A percentile compares a stretch with the other conserved stretches of the same genome.
Evolutionary conservation across 2,888 invertebrate species (phyloP).

Genomic region (Epirrita christyi): DNA sequence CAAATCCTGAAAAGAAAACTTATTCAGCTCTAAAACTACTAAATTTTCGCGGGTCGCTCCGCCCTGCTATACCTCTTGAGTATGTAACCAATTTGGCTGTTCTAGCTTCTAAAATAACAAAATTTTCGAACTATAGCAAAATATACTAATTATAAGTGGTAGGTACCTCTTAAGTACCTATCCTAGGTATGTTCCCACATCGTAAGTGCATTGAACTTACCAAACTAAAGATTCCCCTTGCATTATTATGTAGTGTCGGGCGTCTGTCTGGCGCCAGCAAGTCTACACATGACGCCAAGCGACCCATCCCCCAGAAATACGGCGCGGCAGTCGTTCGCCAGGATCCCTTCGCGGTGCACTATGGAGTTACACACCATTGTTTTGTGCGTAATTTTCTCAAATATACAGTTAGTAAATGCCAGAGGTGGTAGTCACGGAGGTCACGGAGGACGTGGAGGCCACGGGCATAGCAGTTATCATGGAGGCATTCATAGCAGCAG

Average conservation of each 20-base stretch:
- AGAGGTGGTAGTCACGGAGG: constrained; percentile 55
- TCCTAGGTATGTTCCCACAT: background rate
- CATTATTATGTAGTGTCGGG: constrained; percentile 41
- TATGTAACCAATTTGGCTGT: too few relatives aligned
- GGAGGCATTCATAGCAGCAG: constrained; percentile 18
- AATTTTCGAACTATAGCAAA: too few relatives aligned
- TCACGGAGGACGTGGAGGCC: constrained; percentile 44
- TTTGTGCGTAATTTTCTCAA: constrained; percentile 45
- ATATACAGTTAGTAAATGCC: constrained; percentile 47
- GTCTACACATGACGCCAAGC: constrained; percentile 65
- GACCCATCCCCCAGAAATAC: constrained; percentile 50
- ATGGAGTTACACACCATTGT: constrained; percentile 57
- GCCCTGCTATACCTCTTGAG: too few relatives aligned
- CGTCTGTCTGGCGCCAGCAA: constrained; percentile 69
- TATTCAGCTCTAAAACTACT: too few relatives aligned
- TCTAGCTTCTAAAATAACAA: too few relatives aligned
- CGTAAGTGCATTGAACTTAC: constrained; percentile 29
- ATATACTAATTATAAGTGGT: too few relatives aligned
- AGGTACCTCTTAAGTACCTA: too few relatives aligned
- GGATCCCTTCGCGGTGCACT: constrained; percentile 61
- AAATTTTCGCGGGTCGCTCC: too few relatives aligned
- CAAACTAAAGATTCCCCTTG: constrained; percentile 15
- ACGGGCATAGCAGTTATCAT: constrained; percentile 24
- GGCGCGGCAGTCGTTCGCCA: constrained; percentile 68
- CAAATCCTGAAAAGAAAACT: too few relatives aligned